These are phyloP conservation scores for Lacanobia oleracea DNA, from an alignment of 2,888 invertebrate species.

Conservation along the genomic window DNA sequence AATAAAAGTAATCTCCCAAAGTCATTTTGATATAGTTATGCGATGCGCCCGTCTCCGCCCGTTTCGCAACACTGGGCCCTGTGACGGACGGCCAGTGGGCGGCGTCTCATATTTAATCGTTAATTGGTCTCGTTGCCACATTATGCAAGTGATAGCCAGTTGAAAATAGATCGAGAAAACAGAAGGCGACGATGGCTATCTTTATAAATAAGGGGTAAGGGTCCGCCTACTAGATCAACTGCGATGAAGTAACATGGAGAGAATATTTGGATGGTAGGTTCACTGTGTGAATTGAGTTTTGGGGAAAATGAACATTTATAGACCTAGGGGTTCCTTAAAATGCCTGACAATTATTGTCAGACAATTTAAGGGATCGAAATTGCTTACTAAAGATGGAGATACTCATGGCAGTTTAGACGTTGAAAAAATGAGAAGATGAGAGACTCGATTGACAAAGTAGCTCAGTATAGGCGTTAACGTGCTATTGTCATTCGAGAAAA, in stretches of 20 bases:
- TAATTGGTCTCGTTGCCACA: slow-evolving; percentile 77
- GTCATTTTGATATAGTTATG: slow-evolving; percentile 48
- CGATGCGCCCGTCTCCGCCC: slow-evolving; percentile 34
- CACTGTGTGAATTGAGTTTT: too few species aligned
- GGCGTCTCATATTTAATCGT: slow-evolving; percentile 77
- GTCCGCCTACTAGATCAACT: slow-evolving; percentile 5
- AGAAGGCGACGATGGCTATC: slow-evolving; percentile 47
- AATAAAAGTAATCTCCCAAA: slow-evolving; percentile 55
- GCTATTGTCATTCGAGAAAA: background rate
- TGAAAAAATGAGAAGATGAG: too few species aligned
- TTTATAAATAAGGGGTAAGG: slow-evolving; percentile 39
- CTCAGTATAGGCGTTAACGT: too few species aligned
- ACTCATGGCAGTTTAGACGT: too few species aligned
- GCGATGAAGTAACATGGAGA: background rate
- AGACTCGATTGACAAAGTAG: too few species aligned
- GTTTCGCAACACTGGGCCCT: slow-evolving; percentile 61
- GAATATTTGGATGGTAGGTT: background rate
- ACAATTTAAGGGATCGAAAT: too few species aligned
- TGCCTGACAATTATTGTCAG: too few species aligned
- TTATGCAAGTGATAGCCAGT: slow-evolving; percentile 72
- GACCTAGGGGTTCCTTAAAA: too few species aligned
- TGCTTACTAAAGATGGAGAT: too few species aligned
- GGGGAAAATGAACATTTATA: too few species aligned
- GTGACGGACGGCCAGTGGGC: slow-evolving; percentile 61
- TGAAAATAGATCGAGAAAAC: slow-evolving; percentile 58